Conservation (phyloP, 2,797 vertebrate species). For the Knipowitschia caucasica region DNA sequence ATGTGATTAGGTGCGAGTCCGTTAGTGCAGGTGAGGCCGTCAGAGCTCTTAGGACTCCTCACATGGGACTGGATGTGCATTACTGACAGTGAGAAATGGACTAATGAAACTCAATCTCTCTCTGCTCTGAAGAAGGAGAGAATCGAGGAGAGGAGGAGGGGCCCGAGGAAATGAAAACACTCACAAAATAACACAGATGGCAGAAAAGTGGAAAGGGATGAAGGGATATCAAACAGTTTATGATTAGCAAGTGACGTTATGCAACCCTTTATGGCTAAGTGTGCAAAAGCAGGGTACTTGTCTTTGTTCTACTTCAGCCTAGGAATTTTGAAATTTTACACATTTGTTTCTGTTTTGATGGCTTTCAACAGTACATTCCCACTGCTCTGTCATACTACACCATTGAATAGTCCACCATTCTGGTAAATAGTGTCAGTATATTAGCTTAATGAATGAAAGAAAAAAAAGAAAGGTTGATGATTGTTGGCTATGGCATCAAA, state of each 20-base stretch:
- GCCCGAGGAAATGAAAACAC: slow-evolving; percentile 36
- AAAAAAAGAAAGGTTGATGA: too few species aligned
- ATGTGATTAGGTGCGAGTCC: slow-evolving; percentile 53
- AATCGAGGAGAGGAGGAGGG: slow-evolving; percentile 21
- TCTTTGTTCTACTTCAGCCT: too few species aligned
- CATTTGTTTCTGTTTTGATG: too few species aligned
- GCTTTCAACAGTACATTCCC: too few species aligned
- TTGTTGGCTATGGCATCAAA: too few species aligned
- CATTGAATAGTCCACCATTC: too few species aligned
- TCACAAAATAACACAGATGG: slow-evolving; percentile 10
- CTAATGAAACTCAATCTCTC: slow-evolving; percentile 77
- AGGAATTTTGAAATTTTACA: too few species aligned
- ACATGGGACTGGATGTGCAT: slow-evolving; percentile 76
- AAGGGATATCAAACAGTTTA: not conserved
- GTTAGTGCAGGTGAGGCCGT: slow-evolving; percentile 73
- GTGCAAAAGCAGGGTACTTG: too few species aligned
- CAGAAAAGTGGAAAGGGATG: not conserved
- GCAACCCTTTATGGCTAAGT: too few species aligned
- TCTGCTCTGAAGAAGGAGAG: slow-evolving; percentile 57
- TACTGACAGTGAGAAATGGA: slow-evolving; percentile 81
- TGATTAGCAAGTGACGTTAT: not conserved
- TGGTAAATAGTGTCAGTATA: too few species aligned
- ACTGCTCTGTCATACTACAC: too few species aligned
- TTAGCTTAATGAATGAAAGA: too few species aligned
- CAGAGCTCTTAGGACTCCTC: slow-evolving; percentile 73